Conservation (phyloP, 64 coral and sea anemone genomes). For the Montipora efflorescens region DNA sequence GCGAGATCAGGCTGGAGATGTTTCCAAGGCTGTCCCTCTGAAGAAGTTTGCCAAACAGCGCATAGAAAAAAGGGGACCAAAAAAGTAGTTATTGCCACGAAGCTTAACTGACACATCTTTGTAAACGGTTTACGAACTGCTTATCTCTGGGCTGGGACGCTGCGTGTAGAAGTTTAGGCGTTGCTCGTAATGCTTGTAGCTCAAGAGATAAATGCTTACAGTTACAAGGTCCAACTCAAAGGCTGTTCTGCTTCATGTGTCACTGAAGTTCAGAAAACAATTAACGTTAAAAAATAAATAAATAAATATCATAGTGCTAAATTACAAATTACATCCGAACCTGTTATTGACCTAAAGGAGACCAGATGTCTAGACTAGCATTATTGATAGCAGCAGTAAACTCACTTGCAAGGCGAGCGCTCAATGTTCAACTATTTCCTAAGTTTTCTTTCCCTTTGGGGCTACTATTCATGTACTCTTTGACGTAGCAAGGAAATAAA, state of each 20-base stretch:
- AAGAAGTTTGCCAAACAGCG: conserved; percentile 37
- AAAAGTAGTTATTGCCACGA: conserved; percentile 6
- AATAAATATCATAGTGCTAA: conserved; percentile 39
- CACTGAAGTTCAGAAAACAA: conserved; percentile 36
- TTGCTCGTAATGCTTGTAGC: neutral
- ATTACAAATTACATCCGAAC: conserved; percentile 39
- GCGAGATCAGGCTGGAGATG: neutral
- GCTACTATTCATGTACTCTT: neutral
- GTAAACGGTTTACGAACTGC: neutral
- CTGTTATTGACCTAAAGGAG: conserved; percentile 12
- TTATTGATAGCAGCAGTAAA: conserved; percentile 31
- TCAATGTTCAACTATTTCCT: neutral
- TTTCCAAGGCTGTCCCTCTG: conserved; percentile 13
- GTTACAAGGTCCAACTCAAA: conserved; percentile 20
- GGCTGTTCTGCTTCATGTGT: conserved; percentile 15
- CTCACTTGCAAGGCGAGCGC: neutral
- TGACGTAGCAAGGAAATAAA: neutral
- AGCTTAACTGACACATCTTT: neutral
- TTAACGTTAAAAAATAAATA: conserved; percentile 5
- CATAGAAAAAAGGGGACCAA: conserved; percentile 7
- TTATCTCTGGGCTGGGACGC: neutral
- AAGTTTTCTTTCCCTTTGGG: neutral
- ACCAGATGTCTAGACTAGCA: conserved; percentile 20
- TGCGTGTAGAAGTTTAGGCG: neutral
- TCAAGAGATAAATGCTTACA: neutral